phyloP scores from a whole-genome alignment of 2,797 vertebrate species.

The Taeniopygia guttata region DNA sequence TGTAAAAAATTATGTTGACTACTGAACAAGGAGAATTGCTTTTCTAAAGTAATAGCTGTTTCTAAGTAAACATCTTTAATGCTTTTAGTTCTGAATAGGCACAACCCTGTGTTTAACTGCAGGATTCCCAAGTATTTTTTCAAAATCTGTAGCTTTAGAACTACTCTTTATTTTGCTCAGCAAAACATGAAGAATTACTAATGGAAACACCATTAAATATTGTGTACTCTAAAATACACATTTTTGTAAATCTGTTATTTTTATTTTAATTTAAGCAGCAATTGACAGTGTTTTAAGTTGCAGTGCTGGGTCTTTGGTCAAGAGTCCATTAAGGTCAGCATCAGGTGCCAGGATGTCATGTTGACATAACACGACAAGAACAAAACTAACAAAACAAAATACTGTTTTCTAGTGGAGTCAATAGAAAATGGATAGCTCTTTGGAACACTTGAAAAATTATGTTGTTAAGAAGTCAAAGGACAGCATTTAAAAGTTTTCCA shows the following conservation, averaged over 20 bases:
- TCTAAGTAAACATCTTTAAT: neutral
- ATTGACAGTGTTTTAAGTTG: neutral
- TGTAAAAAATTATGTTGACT: neutral
- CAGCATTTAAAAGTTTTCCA: neutral
- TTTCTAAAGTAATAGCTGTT: neutral
- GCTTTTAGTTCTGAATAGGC: neutral
- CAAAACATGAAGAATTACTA: neutral
- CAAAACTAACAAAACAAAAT: conserved; percentile 9
- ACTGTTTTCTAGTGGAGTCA: conserved; percentile 15
- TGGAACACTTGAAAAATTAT: neutral
- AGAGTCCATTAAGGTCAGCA: neutral
- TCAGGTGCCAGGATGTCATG: neutral
- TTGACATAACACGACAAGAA: neutral
- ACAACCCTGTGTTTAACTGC: neutral
- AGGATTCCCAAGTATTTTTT: neutral
- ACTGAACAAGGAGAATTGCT: neutral
- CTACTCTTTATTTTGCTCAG: neutral
- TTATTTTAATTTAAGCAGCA: conserved; percentile 7
- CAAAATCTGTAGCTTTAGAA: neutral
- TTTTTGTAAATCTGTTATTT: neutral
- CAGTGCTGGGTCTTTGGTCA: neutral
- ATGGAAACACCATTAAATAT: neutral
- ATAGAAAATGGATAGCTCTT: conserved; percentile 6
- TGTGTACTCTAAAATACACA: neutral
- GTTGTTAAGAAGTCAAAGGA: neutral